A percentile compares a stretch with the other conserved stretches of the same genome.
phyloP scores from a whole-genome alignment of 2,113 vertebrate species.

The Pteronura brasiliensis region DNA sequence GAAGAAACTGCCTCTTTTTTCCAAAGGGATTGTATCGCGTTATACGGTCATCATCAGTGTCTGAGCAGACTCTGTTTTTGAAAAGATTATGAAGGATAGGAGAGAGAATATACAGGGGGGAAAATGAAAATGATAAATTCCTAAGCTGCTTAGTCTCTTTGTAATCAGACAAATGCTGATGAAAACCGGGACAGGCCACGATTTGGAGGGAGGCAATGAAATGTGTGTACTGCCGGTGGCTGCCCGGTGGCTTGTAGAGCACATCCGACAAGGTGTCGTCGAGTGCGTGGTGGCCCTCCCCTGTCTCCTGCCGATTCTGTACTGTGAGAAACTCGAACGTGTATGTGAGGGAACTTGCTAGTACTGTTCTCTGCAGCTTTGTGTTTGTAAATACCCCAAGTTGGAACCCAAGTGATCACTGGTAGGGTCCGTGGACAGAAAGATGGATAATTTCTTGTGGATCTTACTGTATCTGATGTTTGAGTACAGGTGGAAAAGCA shows the following conservation, averaged over 20 bases:
- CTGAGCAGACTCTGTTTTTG: background rate
- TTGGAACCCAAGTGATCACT: background rate
- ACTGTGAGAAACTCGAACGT: background rate
- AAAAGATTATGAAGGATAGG: background rate
- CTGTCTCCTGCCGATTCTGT: background rate
- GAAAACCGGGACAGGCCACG: background rate
- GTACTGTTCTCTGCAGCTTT: background rate
- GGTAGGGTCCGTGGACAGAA: background rate
- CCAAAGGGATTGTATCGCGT: background rate
- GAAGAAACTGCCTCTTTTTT: background rate
- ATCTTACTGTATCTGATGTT: background rate
- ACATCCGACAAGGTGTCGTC: no score
- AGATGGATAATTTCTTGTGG: background rate
- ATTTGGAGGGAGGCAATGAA: background rate
- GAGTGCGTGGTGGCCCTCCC: background rate
- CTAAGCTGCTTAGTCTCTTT: background rate
- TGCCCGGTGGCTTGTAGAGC: background rate
- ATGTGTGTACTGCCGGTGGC: rapidly evolving
- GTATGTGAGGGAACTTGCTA: background rate
- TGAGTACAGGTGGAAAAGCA: background rate
- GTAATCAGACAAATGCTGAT: background rate
- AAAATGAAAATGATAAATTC: background rate
- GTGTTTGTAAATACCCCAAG: background rate
- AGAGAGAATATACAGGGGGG: background rate
- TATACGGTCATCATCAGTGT: background rate